Percentiles rank a stretch among this genome's conserved stretches.
phyloP scores from a whole-genome alignment of 1,140 invertebrate genomes.

The Pseudoatta argentina region DNA sequence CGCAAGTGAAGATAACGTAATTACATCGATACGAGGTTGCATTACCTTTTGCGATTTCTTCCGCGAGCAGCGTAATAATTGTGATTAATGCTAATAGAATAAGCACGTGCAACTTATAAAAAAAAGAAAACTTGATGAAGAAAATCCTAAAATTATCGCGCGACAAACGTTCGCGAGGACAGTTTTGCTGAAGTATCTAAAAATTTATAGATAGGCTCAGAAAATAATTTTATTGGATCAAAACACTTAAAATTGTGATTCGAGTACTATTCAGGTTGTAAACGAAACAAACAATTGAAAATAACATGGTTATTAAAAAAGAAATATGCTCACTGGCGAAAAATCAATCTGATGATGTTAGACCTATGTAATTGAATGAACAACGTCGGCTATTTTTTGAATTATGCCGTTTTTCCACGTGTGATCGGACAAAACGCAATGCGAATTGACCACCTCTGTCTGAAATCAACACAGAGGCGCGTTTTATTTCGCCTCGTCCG shows the following conservation, averaged over 20 bases:
- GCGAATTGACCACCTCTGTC: conserved; percentile 99
- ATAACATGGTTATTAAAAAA: no score
- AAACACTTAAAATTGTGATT: no score
- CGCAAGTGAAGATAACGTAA: conserved; percentile 43
- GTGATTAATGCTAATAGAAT: conserved; percentile 50
- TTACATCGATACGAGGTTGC: conserved; percentile 41
- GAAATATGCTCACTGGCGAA: no score
- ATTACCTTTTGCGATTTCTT: conserved; percentile 35
- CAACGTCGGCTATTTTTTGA: conserved; percentile 99
- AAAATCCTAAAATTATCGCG: not conserved
- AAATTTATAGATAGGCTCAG: no score
- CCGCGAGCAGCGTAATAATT: conserved; percentile 24
- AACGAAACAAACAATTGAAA: no score
- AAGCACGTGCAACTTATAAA: conserved; percentile 1
- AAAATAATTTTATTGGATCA: no score
- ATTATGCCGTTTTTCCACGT: conserved; percentile 99
- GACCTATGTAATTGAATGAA: conserved; percentile 98
- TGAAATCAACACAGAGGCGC: conserved; percentile 78
- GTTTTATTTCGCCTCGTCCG: conserved; percentile 42
- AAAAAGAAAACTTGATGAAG: not conserved
- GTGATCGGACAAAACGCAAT: conserved; percentile 98
- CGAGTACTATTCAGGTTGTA: no score
- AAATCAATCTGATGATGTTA: conserved; percentile 98
- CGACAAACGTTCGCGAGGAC: not conserved
- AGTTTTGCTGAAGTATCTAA: no score